phyloP scores from a whole-genome alignment of 1,140 invertebrate species.

The Drosophila sucinea region DNA sequence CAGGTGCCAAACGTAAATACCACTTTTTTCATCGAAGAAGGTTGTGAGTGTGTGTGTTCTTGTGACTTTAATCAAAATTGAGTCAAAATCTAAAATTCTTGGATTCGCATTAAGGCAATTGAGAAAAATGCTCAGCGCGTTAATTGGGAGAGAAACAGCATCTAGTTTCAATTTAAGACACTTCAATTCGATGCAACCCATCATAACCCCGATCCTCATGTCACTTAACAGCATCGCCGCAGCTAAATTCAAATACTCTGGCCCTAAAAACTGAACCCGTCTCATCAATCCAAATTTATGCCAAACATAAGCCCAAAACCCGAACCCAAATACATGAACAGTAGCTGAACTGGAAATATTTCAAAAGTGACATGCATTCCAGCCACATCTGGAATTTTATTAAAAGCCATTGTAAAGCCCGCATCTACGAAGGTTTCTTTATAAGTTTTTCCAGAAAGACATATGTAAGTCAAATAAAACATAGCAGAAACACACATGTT shows the following conservation, averaged over 20 bases:
- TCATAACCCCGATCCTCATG: no score
- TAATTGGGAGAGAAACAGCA: not conserved
- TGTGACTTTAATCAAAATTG: no score
- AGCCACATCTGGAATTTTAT: not conserved
- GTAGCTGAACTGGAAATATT: slow-evolving; percentile 1
- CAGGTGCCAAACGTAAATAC: no score
- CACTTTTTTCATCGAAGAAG: no score
- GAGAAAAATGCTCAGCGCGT: no score
- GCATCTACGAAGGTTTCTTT: not conserved
- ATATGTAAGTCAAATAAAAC: no score
- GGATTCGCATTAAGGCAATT: no score
- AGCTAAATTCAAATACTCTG: slow-evolving; percentile 5
- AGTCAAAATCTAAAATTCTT: no score
- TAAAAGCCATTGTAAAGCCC: not conserved
- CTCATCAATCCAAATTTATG: slow-evolving; percentile 10
- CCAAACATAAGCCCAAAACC: not conserved
- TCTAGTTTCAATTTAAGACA: no score
- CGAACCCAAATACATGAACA: slow-evolving; percentile 1
- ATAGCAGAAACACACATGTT: no score
- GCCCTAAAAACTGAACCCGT: not conserved
- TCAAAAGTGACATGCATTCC: not conserved
- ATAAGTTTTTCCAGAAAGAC: not conserved
- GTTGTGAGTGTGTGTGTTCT: not conserved
- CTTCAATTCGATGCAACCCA: no score
- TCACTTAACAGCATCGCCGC: not conserved